Evolutionary conservation across 2,113 vertebrate genomes (phyloP).

Genomic region (Helogale parvula): DNA sequence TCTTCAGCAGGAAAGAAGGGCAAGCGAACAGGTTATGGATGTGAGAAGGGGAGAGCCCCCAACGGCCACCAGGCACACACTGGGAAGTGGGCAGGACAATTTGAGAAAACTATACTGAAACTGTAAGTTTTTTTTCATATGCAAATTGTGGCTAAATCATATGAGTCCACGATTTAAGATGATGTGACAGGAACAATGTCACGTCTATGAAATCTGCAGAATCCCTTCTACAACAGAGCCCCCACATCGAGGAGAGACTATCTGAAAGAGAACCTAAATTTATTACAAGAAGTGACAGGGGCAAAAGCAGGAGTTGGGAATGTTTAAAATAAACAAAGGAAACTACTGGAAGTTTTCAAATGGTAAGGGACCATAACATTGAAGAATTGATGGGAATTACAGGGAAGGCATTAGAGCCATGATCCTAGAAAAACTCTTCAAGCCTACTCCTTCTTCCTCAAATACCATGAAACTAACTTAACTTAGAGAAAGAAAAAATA

Average conservation of each 20-base stretch:
- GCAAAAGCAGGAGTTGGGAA: not conserved
- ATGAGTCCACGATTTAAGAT: not conserved
- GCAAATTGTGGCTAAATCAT: not conserved
- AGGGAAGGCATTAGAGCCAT: fast-evolving
- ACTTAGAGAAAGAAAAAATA: not conserved
- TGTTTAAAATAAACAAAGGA: not conserved
- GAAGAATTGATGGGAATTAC: not conserved
- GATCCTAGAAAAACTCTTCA: not conserved
- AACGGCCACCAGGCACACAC: too few species aligned
- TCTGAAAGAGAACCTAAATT: not conserved
- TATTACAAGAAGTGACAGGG: not conserved
- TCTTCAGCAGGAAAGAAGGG: not conserved
- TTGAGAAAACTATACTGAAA: not conserved
- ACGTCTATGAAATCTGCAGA: not conserved
- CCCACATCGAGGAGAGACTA: fast-evolving
- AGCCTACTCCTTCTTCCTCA: not conserved
- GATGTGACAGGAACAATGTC: not conserved
- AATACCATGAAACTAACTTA: not conserved
- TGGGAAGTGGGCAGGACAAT: fast-evolving
- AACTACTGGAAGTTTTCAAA: not conserved
- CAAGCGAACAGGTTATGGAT: fast-evolving
- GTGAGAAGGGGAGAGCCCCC: not conserved
- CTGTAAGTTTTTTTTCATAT: too few species aligned
- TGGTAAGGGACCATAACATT: not conserved
- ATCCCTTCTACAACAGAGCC: not conserved